Evolutionary conservation across 53 echinoderm and acorn worm genomes (phyloP), one percentile per base, ranked within the genome.

Genomic region (Echinarachnius parma): DNA sequence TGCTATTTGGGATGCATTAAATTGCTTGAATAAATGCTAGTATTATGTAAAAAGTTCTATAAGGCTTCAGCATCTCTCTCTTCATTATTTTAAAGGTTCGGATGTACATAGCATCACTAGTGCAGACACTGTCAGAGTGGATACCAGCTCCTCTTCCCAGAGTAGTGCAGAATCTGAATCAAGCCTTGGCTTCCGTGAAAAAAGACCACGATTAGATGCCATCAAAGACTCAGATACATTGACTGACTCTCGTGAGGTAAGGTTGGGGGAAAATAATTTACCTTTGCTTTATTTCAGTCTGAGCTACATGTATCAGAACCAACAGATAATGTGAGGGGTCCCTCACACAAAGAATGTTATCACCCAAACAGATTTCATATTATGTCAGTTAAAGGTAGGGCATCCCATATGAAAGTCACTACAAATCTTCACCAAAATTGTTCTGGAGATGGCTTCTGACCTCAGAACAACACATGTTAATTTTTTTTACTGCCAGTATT

Each of bases 221-320:
- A 29, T 61, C 61, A 61, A 31, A 30, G 61, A 61, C 21, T 61
- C 61, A 61, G n/a, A 31, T 61, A 4, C 61, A 61, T 19, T 61
- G n/a, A 61, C 61, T 61, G 61, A 61, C 61, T 61, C 33, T 61
- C 32, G 13, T 61, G 61, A 61, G 61, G 61, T 61, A 61, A 61
- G 61, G 61, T 61, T 61, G n/a, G n/a, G n/a, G n/a, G n/a, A 19
- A 61, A 4, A 59, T 28, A 59, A 31, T 34, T 34, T 59, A n/a
- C n/a, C n/a, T 59, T 59, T 61, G 61, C 35, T 20, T 61, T 28
- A 61, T 61, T 34, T 61, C 4, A 61, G 32, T 61, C 61, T 61
- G 30, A 61, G 61, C 34, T 61, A 61, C 34, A n/a, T n/a, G n/a
- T n/a, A n/a, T n/a, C n/a, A n/a, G n/a, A n/a, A n/a, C n/a, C n/a